A percentile compares a stretch with the other conserved stretches of the same genome.
These are phyloP conservation scores for Myopa testacea DNA, from an alignment of 2,888 invertebrate genomes.

Conservation along the genomic window DNA sequence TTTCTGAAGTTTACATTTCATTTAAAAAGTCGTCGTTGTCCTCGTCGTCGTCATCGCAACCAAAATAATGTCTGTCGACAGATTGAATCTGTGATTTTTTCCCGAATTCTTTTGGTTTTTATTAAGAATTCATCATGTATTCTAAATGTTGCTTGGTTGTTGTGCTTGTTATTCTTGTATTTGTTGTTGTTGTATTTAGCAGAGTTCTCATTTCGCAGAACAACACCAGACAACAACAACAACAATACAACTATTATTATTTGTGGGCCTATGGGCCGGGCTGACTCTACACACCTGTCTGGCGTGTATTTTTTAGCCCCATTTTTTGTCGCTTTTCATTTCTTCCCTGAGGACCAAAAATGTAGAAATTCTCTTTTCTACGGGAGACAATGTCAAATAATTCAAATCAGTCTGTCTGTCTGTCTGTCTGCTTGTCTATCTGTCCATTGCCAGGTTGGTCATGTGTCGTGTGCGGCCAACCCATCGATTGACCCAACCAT, in stretches of 20 bases:
- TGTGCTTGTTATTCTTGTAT: not conserved
- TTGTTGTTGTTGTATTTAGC: not conserved
- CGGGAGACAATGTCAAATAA: slow-evolving; percentile 47
- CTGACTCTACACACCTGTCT: slow-evolving; percentile 43
- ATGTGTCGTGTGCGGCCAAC: not conserved
- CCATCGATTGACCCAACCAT: not conserved
- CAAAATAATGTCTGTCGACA: too few species aligned
- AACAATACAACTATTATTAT: not conserved
- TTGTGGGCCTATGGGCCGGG: not conserved
- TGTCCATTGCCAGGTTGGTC: not conserved
- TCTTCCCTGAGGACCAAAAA: not conserved
- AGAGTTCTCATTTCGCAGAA: too few species aligned
- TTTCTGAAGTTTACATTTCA: slow-evolving; percentile 28
- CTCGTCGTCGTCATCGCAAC: too few species aligned
- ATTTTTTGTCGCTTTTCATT: not conserved
- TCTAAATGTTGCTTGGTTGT: not conserved
- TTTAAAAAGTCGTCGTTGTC: slow-evolving; percentile 3
- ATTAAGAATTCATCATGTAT: not conserved
- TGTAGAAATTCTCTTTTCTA: slow-evolving; percentile 43
- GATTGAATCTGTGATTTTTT: too few species aligned
- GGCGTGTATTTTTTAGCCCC: slow-evolving; percentile 17
- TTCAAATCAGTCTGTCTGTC: slow-evolving; percentile 35
- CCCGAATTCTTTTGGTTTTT: not conserved
- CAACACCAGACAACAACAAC: slow-evolving; percentile 15
- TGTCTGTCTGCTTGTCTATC: slow-evolving; percentile 5